phyloP scores from a whole-genome alignment of 2,797 vertebrate genomes.

The Neosilurus mollespiculum region DNA sequence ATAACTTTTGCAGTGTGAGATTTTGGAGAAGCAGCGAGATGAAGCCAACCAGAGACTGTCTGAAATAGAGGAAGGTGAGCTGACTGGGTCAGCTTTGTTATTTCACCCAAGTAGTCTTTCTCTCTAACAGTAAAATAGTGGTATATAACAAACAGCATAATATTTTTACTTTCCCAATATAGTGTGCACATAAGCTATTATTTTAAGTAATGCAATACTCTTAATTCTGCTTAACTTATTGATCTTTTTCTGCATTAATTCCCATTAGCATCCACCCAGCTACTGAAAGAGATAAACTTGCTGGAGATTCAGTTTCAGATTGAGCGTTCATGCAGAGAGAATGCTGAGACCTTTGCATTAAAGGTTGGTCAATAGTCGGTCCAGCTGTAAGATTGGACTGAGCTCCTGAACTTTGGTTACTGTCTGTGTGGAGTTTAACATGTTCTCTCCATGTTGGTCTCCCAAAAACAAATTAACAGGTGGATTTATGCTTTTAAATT shows the following conservation, averaged over 20 bases:
- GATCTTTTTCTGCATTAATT: neutral
- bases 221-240: neutral
- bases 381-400: neutral
- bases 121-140: neutral
- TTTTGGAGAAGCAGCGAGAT: conserved; percentile 62
- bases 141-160: neutral
- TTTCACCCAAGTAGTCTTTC: neutral
- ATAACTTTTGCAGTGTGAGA: conserved; percentile 57
- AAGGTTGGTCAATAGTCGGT: conserved; percentile 62
- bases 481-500: neutral
- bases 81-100: neutral
- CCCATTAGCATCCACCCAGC: conserved; percentile 66
- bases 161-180: neutral
- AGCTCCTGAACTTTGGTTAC: neutral
- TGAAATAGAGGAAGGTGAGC: conserved; percentile 74
- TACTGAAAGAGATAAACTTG: conserved; percentile 75
- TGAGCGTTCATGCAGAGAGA: conserved; percentile 72
- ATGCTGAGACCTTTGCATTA: conserved; percentile 69
- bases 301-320: conserved; percentile 77
- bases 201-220: neutral
- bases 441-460: neutral
- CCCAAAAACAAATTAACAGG: neutral
- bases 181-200: neutral
- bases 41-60: conserved; percentile 67
- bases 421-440: neutral